These are phyloP conservation scores for Callyntrura sp. DNA, from an alignment of 2,888 invertebrate species.

Conservation along the genomic window DNA sequence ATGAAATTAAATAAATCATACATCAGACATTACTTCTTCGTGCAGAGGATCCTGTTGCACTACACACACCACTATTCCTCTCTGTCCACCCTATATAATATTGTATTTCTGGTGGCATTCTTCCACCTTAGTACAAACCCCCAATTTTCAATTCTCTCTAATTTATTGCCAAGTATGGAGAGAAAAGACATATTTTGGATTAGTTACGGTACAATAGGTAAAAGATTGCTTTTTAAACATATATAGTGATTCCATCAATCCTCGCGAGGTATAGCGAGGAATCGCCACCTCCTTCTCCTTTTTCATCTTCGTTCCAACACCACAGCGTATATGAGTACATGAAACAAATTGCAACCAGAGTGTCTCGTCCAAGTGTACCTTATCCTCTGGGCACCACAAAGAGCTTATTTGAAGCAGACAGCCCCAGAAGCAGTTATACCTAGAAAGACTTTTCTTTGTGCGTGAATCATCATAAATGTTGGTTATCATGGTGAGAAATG, in stretches of 20 bases:
- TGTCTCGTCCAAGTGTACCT: not conserved
- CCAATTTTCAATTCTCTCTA: slow-evolving; percentile 55
- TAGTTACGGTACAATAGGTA: slow-evolving; percentile 58
- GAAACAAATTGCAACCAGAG: not conserved
- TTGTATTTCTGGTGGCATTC: not conserved
- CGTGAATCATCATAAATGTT: slow-evolving; percentile 62
- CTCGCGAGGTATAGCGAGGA: not conserved
- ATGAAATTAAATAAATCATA: slow-evolving; percentile 40
- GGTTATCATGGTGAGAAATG: slow-evolving; percentile 51
- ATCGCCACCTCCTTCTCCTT: slow-evolving; percentile 8
- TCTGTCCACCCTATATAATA: not conserved
- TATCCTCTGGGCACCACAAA: not conserved
- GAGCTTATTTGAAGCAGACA: not conserved
- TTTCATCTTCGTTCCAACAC: slow-evolving; percentile 5
- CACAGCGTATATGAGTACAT: not conserved
- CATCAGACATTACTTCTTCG: not conserved
- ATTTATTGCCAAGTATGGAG: slow-evolving; percentile 68
- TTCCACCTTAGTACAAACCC: slow-evolving; percentile 1
- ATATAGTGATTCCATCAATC: slow-evolving; percentile 2
- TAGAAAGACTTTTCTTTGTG: slow-evolving; percentile 36
- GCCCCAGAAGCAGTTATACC: not conserved
- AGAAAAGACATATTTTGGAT: slow-evolving; percentile 57
- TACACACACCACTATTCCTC: not conserved
- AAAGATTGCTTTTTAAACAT: slow-evolving; percentile 39
- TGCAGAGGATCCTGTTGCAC: not conserved